These are phyloP conservation scores for Botia kubotai DNA, from an alignment of 2,797 vertebrate species.

Conservation along the genomic window DNA sequence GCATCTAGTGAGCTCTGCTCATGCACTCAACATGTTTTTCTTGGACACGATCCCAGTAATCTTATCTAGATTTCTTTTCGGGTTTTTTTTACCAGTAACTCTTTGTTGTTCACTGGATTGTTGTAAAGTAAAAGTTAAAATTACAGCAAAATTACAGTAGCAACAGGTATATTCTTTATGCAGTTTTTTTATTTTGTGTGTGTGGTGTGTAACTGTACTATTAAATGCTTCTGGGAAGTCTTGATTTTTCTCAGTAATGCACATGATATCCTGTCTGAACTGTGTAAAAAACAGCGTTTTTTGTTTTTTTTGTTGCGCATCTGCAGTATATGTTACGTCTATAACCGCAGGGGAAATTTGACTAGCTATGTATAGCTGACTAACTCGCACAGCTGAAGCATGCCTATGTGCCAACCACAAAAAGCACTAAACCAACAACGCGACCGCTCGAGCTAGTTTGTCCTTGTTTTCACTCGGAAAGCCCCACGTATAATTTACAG, in stretches of 20 bases:
- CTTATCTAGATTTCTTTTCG: constrained; percentile 67
- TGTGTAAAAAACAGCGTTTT: neutral
- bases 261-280: constrained; percentile 5
- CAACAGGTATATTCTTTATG: neutral
- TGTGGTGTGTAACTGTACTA: neutral
- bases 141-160: neutral
- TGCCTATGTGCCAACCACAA: constrained; percentile 39
- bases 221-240: constrained; percentile 59
- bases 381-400: constrained; percentile 30
- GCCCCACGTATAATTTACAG: constrained; percentile 61
- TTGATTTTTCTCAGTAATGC: constrained; percentile 58
- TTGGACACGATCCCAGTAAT: constrained; percentile 66
- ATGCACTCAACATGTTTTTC: constrained; percentile 74
- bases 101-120: neutral
- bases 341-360: constrained; percentile 53
- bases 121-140: neutral
- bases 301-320: neutral
- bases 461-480: constrained; percentile 77
- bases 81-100: constrained; percentile 3
- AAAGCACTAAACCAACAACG: constrained; percentile 48
- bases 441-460: constrained; percentile 54
- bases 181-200: constrained; percentile 18
- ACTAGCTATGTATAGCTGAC: constrained; percentile 17
- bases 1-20: constrained; percentile 57
- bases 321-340: neutral